Evolutionary conservation across 1,140 invertebrate genomes (phyloP).

Genomic region (Diabrotica undecimpunctata): DNA sequence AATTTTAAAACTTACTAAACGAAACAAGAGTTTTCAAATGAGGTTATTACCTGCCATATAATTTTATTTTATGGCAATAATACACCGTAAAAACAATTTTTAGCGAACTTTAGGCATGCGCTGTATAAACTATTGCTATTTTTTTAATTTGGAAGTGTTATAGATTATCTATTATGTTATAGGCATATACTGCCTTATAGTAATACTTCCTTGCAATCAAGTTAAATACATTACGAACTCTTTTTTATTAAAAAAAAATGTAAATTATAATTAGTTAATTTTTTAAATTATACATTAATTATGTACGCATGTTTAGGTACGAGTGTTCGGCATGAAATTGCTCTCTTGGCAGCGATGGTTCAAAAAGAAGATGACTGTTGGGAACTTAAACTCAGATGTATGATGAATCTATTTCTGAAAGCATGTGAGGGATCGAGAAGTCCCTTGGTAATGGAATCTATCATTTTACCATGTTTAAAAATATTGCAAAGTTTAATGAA

Average conservation of each 20-base stretch:
- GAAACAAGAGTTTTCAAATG: too few relatives aligned
- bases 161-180: too few relatives aligned
- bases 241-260: background rate
- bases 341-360: constrained; percentile 80
- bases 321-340: constrained; percentile 81
- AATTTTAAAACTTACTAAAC: too few relatives aligned
- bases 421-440: constrained; percentile 66
- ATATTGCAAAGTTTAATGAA: constrained; percentile 78
- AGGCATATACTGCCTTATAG: too few relatives aligned
- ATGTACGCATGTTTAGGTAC: constrained; percentile 41
- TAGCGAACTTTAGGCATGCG: too few relatives aligned
- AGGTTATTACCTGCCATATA: too few relatives aligned
- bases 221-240: too few relatives aligned
- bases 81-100: too few relatives aligned
- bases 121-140: too few relatives aligned
- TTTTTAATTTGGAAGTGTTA: too few relatives aligned
- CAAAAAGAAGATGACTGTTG: constrained; percentile 93
- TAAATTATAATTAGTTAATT: background rate
- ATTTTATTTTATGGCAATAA: too few relatives aligned
- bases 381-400: constrained; percentile 87
- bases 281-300: background rate
- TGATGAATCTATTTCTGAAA: constrained; percentile 81
- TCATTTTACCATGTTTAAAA: constrained; percentile 78
- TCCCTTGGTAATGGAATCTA: constrained; percentile 72
- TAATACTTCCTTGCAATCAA: too few relatives aligned